Conservation (phyloP, 2,888 invertebrate genomes). For the Tenthredo notha region DNA sequence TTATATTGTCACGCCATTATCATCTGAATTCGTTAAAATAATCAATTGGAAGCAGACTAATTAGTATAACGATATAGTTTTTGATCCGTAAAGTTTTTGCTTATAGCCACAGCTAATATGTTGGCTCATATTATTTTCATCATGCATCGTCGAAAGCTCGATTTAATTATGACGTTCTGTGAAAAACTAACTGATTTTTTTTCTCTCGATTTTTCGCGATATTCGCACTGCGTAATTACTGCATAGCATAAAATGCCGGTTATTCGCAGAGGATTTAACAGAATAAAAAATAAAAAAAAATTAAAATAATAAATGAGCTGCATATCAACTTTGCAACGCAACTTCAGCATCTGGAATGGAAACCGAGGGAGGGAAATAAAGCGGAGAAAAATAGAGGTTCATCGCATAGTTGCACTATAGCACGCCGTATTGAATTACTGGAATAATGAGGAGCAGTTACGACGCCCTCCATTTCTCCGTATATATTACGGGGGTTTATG, state of each 20-base stretch:
- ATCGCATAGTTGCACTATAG: slow-evolving; percentile 33
- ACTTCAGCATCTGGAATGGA: neutral
- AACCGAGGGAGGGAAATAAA: neutral
- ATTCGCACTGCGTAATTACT: neutral
- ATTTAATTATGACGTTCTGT: neutral
- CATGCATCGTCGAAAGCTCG: neutral
- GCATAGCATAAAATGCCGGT: neutral
- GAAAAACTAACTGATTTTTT: neutral
- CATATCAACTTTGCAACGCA: neutral
- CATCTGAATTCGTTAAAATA: neutral
- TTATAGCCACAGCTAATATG: neutral
- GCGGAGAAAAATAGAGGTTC: slow-evolving; percentile 40
- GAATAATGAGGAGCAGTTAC: slow-evolving; percentile 55
- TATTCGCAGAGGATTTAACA: neutral
- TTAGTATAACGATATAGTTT: neutral
- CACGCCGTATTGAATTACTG: slow-evolving; percentile 54
- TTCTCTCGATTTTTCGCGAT: neutral
- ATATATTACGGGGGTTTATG: slow-evolving; percentile 53
- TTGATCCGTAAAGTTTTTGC: neutral
- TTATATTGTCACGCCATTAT: neutral
- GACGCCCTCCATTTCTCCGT: slow-evolving; percentile 13
- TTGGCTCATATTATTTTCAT: neutral
- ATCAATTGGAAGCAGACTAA: neutral
- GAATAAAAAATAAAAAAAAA: neutral
- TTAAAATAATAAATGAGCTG: neutral